Base-by-base conservation (phyloP, 2,888 invertebrate genomes). In the Athripsodes cinereus region DNA sequence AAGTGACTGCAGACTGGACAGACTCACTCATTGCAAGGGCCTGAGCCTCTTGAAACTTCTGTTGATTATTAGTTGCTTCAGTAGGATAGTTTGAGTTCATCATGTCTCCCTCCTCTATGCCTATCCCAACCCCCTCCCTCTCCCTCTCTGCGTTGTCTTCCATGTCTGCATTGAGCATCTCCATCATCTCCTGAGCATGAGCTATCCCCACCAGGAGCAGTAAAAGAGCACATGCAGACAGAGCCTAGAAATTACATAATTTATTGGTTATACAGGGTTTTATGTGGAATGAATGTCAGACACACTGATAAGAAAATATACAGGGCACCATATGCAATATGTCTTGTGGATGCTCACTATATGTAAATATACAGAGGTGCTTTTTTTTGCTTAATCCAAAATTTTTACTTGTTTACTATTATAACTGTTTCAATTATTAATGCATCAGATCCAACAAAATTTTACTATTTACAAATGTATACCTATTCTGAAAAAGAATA, bases 141-240 rank as follows among this genome's bases (percentile, higher is more conserved):
- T 71, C 72, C 44, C 76, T 69, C 53, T 78, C 78, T 0, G 76
- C 77, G 55, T 78, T 78, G 50, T 78, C 78, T 62, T 75, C 77
- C 78, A 79, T 78, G 59, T 79, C 79, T 44, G 72, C 73, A 65
- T 77, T 75, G 5, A 79, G 72, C 74, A 77, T 74, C 6, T 74
- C 72, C 44, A 78, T 67, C 75, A 78, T 78, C 65, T 76, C 73
- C 8, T 75, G 76, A 40, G 74, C 75, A 68, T 78, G 78, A 57
- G 77, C 76, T 65, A 78, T 74, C 49, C 77, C 77, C 49, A 77
- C 77, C 66, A 78, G 67, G 61, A 78, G 69, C 66, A 78, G 74
- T 63, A 78, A 72, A 56, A 79, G 68, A 64, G 77, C 69, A 67
- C 78, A 78, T 31, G 75, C 76, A 62, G 78, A 77, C 61, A 78